Evolutionary conservation across 2,888 invertebrate genomes (phyloP), one percentile per base, ranked within the genome.

Genomic region (Formica aserva): DNA sequence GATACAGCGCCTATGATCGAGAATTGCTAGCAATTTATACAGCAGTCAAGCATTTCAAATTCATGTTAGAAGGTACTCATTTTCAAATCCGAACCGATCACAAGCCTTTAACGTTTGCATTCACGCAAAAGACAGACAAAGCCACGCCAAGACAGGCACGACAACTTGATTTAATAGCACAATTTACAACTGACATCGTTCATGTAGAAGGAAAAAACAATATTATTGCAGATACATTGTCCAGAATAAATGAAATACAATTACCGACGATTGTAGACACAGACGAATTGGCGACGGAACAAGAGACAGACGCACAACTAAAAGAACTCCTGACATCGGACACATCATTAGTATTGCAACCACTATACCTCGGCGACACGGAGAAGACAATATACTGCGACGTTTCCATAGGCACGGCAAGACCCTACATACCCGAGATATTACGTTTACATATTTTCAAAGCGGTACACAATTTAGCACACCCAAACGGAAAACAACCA

Each of bases 141-240:
- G 71, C 41, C 13, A 38, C 18, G 8, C 35, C 63, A 5, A 6
- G 52, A 5, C 65, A 65, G 41, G 22, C 13, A 9, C 5, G 65
- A 2, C 52, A 76, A 1, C 1, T 65, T 1, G 52, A 55, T 3
- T 35, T 48, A 32, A 76, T 76, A 22, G 4, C 8, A 1, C 76
- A 76, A 11, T 63, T 75, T 32, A 22, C 60, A 8, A 62, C 41
- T 0, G 63, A 75, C 13, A 75, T 76, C 0, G 6, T 1, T 1
- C 48, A 76, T 13, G 38, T 76, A 2, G 22, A 38, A 3, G 48
- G 75, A 1, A 13, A 63, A 1, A 32, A 76, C 0, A 76, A 76
- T 22, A n/a, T 76, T 3, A 63, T 76, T 1, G 63, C 75, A 1
- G 75, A 76, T 13, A 26, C 63, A 1, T n/a, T 76, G 1, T 75